Conservation (phyloP, 92 coral and sea anemone genomes). For the Epizoanthus illoricatus region DNA sequence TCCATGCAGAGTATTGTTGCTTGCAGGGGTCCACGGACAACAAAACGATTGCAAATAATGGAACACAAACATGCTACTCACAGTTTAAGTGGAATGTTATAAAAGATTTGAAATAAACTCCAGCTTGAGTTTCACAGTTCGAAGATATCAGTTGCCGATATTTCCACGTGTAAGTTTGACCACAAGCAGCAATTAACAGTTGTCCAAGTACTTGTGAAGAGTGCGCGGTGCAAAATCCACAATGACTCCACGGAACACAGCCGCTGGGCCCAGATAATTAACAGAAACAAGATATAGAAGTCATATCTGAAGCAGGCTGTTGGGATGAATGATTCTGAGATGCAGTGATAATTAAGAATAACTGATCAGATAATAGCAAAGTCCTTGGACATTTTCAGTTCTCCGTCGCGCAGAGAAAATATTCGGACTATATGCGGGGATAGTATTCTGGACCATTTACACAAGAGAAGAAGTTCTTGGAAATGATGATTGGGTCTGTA, state of each 20-base stretch:
- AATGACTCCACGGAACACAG: not conserved
- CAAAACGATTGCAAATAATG: not conserved
- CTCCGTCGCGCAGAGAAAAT: not conserved
- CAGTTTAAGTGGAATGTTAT: not conserved
- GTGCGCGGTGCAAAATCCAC: not conserved
- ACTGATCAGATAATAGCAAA: not conserved
- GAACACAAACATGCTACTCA: not conserved
- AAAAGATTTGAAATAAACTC: not conserved
- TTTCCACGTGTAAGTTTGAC: not conserved
- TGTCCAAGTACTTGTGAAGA: not conserved
- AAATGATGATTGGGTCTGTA: too few relatives aligned
- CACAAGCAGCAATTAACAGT: not conserved
- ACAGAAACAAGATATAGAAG: not conserved
- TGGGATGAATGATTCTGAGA: not conserved
- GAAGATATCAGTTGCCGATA: not conserved
- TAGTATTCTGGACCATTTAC: too few relatives aligned
- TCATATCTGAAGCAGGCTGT: constrained; percentile 1
- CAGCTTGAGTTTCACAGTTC: not conserved
- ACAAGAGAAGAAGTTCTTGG: too few relatives aligned
- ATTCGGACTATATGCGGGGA: too few relatives aligned
- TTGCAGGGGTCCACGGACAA: not conserved
- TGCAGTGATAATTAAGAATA: constrained; percentile 29
- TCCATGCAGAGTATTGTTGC: not conserved
- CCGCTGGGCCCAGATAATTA: not conserved
- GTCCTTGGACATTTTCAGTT: constrained; percentile 7